phyloP scores from a whole-genome alignment of 2,797 vertebrate genomes.

The Sebastolobus alascanus region DNA sequence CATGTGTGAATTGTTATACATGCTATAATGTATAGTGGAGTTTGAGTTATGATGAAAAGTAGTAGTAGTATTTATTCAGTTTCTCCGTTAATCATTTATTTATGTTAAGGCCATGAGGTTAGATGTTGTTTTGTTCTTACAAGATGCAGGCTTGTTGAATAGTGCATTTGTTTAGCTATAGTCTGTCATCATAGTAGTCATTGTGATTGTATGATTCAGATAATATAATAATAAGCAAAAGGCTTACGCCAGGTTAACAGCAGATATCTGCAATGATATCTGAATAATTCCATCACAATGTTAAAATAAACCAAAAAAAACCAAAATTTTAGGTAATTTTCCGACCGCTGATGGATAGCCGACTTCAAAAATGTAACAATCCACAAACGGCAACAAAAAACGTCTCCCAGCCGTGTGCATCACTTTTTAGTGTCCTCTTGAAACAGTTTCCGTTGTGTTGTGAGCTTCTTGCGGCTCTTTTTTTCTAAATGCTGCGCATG shows the following conservation, averaged over 20 bases:
- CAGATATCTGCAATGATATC: neutral
- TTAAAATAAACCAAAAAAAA: no score
- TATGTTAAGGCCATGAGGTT: neutral
- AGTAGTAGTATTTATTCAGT: neutral
- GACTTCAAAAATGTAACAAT: neutral
- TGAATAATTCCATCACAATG: neutral
- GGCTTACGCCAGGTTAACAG: neutral
- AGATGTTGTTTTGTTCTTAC: neutral
- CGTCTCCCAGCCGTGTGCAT: neutral
- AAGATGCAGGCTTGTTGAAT: neutral
- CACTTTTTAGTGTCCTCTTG: neutral
- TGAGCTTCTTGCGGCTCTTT: neutral
- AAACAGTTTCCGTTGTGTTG: no score
- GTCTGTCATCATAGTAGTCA: neutral
- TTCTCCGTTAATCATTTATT: neutral
- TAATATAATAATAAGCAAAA: neutral
- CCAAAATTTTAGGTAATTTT: no score
- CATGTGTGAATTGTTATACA: neutral
- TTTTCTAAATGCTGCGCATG: neutral
- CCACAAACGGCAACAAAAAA: neutral
- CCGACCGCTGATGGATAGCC: no score
- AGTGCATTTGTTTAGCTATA: neutral
- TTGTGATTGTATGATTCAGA: no score
- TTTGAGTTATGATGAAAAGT: neutral
- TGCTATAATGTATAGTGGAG: neutral